These are phyloP conservation scores for Argyrosomus regius DNA, from an alignment of 2,797 vertebrate species.

Conservation along the genomic window DNA sequence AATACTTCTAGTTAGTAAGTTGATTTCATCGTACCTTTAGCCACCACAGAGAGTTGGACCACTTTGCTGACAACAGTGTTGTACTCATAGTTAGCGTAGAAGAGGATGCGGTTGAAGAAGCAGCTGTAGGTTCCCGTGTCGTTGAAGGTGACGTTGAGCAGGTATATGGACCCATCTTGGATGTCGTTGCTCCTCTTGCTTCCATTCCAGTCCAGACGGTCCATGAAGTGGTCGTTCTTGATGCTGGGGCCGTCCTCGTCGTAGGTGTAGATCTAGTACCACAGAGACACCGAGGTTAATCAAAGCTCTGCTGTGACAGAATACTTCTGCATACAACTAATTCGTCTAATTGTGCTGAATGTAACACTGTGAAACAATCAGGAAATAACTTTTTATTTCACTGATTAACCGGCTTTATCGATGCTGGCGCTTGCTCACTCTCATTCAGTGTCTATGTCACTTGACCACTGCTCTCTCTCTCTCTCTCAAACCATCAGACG, in stretches of 20 bases:
- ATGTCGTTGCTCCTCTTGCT: conserved; percentile 88
- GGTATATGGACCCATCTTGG: conserved; percentile 91
- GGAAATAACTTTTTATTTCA: no score
- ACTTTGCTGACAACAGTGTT: conserved; percentile 82
- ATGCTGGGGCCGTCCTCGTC: conserved; percentile 53
- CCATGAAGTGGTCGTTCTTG: conserved; percentile 80
- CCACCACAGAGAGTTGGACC: conserved; percentile 88
- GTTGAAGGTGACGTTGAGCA: conserved; percentile 91
- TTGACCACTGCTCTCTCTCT: no score
- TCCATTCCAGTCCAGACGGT: conserved; percentile 89
- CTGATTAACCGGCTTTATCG: no score
- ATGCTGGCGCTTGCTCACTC: no score
- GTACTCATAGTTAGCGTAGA: conserved; percentile 83
- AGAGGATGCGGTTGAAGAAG: conserved; percentile 88
- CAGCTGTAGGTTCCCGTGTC: conserved; percentile 91
- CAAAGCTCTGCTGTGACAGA: neutral
- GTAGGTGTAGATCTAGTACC: conserved; percentile 87
- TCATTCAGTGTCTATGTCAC: no score
- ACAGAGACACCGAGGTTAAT: neutral
- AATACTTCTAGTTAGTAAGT: neutral
- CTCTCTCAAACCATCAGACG: no score
- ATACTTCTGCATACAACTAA: neutral
- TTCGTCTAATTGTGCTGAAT: no score
- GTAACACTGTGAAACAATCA: no score
- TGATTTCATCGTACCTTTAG: conserved; percentile 82